These are phyloP conservation scores for Drosophila rhopaloa DNA, from an alignment of 1,140 invertebrate species.

Conservation along the genomic window DNA sequence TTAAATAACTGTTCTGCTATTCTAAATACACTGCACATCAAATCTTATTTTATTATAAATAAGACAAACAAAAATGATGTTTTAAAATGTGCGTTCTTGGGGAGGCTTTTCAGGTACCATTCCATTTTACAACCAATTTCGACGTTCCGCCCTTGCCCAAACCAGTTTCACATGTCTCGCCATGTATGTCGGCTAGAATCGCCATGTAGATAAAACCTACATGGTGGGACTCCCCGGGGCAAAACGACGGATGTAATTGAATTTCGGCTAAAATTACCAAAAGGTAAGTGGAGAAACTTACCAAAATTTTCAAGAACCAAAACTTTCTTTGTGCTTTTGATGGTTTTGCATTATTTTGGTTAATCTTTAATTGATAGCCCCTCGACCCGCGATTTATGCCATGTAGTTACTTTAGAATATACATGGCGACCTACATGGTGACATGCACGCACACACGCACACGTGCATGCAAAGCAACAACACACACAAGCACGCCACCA, in stretches of 20 bases:
- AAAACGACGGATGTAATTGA: neutral
- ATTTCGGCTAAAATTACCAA: neutral
- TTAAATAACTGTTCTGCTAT: neutral
- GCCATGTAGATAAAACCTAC: constrained; percentile 57
- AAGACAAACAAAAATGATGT: no score
- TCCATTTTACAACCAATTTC: constrained; percentile 6
- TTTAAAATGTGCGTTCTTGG: constrained; percentile 5
- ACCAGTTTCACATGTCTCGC: constrained; percentile 59
- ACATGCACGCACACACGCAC: constrained; percentile 21
- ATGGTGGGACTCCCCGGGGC: constrained; percentile 60
- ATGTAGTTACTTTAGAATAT: constrained; percentile 56
- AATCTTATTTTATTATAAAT: no score
- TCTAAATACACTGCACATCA: no score
- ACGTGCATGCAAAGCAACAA: constrained; percentile 34
- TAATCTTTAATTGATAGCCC: constrained; percentile 37
- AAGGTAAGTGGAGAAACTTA: neutral
- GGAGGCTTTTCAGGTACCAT: constrained; percentile 51
- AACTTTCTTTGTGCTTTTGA: neutral
- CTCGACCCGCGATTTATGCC: constrained; percentile 36
- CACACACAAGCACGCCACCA: constrained; percentile 45
- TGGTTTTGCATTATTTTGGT: neutral
- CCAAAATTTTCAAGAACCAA: accelerated
- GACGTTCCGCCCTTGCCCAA: constrained; percentile 49
- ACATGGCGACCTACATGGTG: constrained; percentile 64
- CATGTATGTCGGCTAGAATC: constrained; percentile 76